Evolutionary conservation across 2,113 vertebrate genomes (phyloP).

Genomic region (Chloropsis hardwickii): DNA sequence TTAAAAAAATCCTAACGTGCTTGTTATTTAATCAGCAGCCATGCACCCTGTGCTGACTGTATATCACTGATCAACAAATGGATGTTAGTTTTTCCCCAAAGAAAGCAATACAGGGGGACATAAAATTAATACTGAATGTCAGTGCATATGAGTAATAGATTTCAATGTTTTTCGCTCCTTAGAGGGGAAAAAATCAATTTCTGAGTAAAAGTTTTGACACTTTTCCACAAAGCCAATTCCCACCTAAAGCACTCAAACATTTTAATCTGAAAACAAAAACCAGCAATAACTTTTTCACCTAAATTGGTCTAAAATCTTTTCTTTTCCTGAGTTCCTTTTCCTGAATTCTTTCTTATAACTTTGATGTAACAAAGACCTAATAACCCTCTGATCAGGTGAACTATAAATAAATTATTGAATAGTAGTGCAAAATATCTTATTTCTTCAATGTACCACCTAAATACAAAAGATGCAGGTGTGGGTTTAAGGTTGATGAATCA

Average conservation of each 20-base stretch:
- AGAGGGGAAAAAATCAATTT: neutral
- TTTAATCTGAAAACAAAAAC: neutral
- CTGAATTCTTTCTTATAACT: neutral
- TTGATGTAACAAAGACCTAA: neutral
- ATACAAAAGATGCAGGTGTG: neutral
- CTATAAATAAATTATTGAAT: neutral
- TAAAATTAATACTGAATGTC: constrained; percentile 34
- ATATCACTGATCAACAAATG: neutral
- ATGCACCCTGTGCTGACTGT: neutral
- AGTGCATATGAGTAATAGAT: constrained; percentile 4
- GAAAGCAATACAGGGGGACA: neutral
- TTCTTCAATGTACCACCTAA: neutral
- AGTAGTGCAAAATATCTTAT: neutral
- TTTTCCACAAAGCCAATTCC: neutral
- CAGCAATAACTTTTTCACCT: neutral
- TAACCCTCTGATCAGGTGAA: neutral
- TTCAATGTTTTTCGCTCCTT: neutral
- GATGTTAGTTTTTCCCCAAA: constrained; percentile 3
- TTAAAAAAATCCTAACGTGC: neutral
- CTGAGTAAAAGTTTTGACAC: neutral
- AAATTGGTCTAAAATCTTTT: neutral
- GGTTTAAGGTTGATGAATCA: neutral
- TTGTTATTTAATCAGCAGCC: constrained; percentile 1
- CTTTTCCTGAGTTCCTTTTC: neutral
- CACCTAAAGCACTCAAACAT: neutral